Percentiles rank a stretch among this genome's conserved stretches.
phyloP scores from a whole-genome alignment of 2,888 invertebrate genomes.

The Euplexia lucipara region DNA sequence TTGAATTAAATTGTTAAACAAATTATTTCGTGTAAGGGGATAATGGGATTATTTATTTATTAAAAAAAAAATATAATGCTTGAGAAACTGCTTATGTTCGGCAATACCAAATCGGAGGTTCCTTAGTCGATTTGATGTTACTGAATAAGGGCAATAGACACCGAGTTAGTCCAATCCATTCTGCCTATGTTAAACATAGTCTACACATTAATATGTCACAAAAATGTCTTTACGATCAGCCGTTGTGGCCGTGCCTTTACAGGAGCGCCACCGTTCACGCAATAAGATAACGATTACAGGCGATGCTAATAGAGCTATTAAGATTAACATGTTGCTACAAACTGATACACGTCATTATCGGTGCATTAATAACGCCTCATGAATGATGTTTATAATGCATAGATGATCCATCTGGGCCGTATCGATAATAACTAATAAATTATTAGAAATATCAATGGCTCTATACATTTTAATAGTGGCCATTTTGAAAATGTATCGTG shows the following conservation, averaged over 20 bases:
- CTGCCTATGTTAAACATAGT: not conserved
- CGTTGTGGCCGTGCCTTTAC: conserved; percentile 47
- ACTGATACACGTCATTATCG: conserved; percentile 57
- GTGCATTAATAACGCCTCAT: conserved; percentile 54
- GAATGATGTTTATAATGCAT: conserved; percentile 37
- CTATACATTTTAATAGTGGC: conserved; percentile 9
- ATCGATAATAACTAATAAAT: conserved; percentile 23
- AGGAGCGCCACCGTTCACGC: conserved; percentile 47
- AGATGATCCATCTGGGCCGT: conserved; percentile 26
- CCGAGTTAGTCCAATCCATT: not conserved
- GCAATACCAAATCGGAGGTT: too few species aligned
- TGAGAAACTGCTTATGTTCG: too few species aligned
- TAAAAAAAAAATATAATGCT: too few species aligned
- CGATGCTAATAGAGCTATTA: conserved; percentile 69
- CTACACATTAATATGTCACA: not conserved
- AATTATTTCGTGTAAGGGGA: not conserved
- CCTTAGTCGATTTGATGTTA: too few species aligned
- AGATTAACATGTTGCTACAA: conserved; percentile 64
- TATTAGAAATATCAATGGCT: conserved; percentile 20
- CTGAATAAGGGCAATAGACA: not conserved
- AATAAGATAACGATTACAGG: conserved; percentile 57
- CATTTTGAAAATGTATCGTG: conserved; percentile 37
- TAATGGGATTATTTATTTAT: too few species aligned
- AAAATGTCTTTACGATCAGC: conserved; percentile 29
- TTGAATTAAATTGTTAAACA: not conserved